phyloP scores from a whole-genome alignment of 2,797 vertebrate species.

The Natrix natrix region DNA sequence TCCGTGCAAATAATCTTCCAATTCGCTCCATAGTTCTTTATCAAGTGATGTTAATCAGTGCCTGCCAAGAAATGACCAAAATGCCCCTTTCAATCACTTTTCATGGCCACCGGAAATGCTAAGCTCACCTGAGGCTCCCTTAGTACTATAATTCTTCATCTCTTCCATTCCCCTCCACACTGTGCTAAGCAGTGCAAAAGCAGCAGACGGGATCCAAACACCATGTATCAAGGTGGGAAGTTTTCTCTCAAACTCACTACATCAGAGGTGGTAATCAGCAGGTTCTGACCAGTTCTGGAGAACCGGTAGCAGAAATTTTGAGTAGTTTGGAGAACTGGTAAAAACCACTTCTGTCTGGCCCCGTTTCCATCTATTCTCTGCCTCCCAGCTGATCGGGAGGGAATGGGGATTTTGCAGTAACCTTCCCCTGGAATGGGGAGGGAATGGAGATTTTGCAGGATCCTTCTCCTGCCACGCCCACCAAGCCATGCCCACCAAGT shows the following conservation, averaged over 20 bases:
- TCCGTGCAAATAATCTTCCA: neutral
- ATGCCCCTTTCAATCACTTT: neutral
- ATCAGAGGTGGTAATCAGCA: no score
- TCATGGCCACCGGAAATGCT: neutral
- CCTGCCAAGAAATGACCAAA: neutral
- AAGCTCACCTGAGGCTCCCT: neutral
- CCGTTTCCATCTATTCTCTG: no score
- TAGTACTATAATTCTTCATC: neutral
- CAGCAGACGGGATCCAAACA: neutral
- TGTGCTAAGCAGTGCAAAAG: neutral
- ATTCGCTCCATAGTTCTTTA: neutral
- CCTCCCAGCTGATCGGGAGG: no score
- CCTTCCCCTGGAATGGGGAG: no score
- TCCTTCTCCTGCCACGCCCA: no score
- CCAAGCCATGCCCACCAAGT: no score
- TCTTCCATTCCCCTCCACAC: neutral
- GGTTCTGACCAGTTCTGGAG: no score
- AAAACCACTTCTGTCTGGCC: no score
- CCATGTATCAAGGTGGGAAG: neutral
- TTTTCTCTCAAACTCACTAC: neutral
- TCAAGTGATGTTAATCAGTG: neutral
- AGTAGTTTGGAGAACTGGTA: no score
- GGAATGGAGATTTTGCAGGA: no score
- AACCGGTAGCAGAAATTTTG: no score
- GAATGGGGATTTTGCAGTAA: no score